Base-by-base conservation (phyloP, 2,113 vertebrate species). In the Hippocampus mohnikei region DNA sequence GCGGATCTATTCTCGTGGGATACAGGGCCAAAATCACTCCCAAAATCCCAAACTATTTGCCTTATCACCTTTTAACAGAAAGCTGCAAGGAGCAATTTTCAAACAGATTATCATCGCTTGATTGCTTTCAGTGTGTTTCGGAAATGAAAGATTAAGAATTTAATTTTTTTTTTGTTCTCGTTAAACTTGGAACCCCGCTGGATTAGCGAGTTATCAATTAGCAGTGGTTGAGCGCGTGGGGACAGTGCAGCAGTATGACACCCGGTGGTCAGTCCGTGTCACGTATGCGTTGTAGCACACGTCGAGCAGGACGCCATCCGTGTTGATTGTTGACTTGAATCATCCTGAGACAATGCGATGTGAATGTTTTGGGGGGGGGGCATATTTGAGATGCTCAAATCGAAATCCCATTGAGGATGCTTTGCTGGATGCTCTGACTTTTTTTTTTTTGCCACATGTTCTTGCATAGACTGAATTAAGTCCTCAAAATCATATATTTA, bases 231-330 rank as follows among this genome's bases (percentile, higher is more conserved):
- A 85, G 75, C 70, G 71, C 73, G 77, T 68, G 77, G 79, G 33
- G 82, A 70, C 56, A 63, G 74, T 76, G n/a, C 68, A 42, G 80
- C 70, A 40, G 66, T 64, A 44, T 71, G 65, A 69, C 71, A 67
- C 64, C 76, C 70, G 41, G 59, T 66, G 78, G 67, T 42, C 23
- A 66, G 61, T 8, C 72, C 74, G 70, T 69, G 44, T 67, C 46
- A 13, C 13, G 87, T 88, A 80, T 91, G 87, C 23, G 85, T 90
- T 91, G 78, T 91, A 92, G 90, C 88, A 91, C 84, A 84, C 84
- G 75, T 27, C 27, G 21, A 27, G 74, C 42, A 75, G 72, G 78
- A 65, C n/a, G 62, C 11, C 40, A 1, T 46, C 41, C 5, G 52
- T 61, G 78, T 75, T 10, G 75, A 85, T 74, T 84, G 74, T 75